These are phyloP conservation scores for Barnardius zonarius DNA, from an alignment of 2,113 vertebrate genomes.

Conservation along the genomic window DNA sequence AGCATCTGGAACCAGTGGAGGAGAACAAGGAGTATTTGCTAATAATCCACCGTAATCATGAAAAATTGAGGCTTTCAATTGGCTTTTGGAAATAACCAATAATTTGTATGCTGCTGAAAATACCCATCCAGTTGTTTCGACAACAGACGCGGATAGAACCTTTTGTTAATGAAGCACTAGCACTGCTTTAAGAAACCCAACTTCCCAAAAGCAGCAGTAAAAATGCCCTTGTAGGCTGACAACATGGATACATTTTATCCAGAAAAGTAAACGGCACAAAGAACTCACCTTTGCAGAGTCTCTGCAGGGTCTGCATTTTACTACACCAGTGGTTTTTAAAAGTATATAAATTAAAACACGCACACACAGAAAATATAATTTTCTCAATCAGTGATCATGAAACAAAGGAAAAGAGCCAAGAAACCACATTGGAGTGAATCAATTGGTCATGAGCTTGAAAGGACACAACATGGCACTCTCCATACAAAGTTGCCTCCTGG, in stretches of 20 bases:
- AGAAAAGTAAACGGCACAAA: background rate
- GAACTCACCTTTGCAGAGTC: constrained; percentile 28
- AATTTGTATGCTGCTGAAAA: background rate
- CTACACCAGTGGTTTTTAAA: background rate
- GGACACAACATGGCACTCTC: background rate
- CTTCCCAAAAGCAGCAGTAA: background rate
- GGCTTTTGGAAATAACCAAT: background rate
- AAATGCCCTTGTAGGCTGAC: background rate
- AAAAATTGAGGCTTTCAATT: background rate
- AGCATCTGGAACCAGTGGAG: background rate
- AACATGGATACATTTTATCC: background rate
- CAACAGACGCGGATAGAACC: background rate
- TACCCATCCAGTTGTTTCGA: background rate
- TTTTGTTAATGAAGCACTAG: background rate
- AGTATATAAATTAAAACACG: background rate
- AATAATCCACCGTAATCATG: background rate
- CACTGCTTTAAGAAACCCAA: background rate
- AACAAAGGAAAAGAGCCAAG: background rate
- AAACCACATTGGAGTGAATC: background rate
- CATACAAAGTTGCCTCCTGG: background rate
- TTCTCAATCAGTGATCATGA: background rate
- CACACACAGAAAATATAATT: background rate
- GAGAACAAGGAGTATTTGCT: background rate
- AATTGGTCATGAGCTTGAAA: background rate
- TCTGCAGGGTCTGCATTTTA: background rate